Percentiles rank a stretch among this genome's conserved stretches.
Evolutionary conservation across 2,797 vertebrate genomes (phyloP).

Genomic region (Lagocephalus sceleratus): DNA sequence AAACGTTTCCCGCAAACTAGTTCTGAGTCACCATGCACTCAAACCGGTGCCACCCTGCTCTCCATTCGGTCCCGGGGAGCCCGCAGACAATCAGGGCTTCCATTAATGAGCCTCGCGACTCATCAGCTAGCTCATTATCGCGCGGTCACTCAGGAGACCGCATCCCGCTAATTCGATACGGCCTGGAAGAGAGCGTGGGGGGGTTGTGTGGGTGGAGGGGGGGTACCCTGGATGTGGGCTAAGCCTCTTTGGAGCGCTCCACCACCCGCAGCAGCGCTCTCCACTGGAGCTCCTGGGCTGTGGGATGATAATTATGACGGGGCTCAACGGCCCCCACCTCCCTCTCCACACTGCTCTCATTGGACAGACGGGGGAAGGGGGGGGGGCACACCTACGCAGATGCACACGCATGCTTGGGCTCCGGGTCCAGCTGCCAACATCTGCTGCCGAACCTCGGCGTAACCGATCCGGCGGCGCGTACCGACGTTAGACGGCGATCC

Average conservation of each 20-base stretch:
- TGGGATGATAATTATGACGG: conserved; percentile 64
- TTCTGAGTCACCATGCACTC: conserved; percentile 32
- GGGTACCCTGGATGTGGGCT: conserved; percentile 22
- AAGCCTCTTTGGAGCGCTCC: conserved; percentile 54
- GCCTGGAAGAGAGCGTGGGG: conserved; percentile 10
- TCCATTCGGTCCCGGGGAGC: conserved; percentile 19
- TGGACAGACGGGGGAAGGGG: no score
- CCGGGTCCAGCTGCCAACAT: no score
- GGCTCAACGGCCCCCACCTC: conserved; percentile 41
- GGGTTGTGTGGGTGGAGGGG: conserved; percentile 10
- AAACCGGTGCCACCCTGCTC: conserved; percentile 14
- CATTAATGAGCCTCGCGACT: conserved; percentile 51
- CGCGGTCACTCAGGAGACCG: conserved; percentile 52
- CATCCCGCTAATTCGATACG: conserved; percentile 15
- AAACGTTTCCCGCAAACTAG: conserved; percentile 41
- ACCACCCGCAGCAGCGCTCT: conserved; percentile 45
- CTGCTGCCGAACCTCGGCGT: no score
- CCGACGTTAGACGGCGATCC: neutral
- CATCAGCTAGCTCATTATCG: conserved; percentile 60
- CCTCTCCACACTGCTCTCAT: conserved; percentile 2
- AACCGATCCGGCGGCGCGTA: neutral
- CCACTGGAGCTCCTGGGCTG: conserved; percentile 40
- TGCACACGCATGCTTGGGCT: no score
- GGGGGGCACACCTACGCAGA: neutral
- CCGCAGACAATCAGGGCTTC: conserved; percentile 46